A percentile compares a stretch with the other conserved stretches of the same genome.
phyloP scores from a whole-genome alignment of 2,888 invertebrate genomes.

The Himalopsyche tibetana region DNA sequence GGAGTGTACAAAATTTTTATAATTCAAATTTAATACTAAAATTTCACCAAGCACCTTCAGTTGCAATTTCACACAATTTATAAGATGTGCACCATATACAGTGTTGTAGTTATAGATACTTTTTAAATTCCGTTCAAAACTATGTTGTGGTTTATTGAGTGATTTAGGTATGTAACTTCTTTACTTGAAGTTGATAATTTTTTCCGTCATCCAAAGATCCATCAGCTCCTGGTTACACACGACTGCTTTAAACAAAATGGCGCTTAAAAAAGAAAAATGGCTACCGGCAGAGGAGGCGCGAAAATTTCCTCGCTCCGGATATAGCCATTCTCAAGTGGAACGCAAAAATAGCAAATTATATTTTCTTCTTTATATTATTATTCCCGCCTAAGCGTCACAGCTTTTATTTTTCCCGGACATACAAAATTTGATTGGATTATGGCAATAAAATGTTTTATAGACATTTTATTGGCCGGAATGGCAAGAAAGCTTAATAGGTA shows the following conservation, averaged over 20 bases:
- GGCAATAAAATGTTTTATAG: conserved; percentile 30
- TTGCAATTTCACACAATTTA: no score
- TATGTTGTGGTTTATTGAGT: no score
- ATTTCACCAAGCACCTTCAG: no score
- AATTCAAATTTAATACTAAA: no score
- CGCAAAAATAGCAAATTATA: conserved; percentile 26
- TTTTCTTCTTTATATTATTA: conserved; percentile 11
- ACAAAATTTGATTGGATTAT: conserved; percentile 34
- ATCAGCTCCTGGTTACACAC: no score
- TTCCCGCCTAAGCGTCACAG: conserved; percentile 26
- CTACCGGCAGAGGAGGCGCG: conserved; percentile 20
- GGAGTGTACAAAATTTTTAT: no score
- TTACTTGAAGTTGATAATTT: no score
- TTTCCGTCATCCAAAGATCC: no score
- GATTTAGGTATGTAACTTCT: no score
- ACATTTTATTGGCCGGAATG: conserved; percentile 31
- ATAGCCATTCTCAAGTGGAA: conserved; percentile 20
- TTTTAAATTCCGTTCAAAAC: no score
- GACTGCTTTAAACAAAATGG: neutral
- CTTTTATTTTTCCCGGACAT: conserved; percentile 30
- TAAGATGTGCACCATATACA: no score
- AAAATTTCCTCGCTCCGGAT: conserved; percentile 23
- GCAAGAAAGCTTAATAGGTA: conserved; percentile 14
- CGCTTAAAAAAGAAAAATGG: conserved; percentile 11
- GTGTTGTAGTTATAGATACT: no score